Conservation (phyloP, 2,888 invertebrate genomes). For the Diplazon laetatorius region DNA sequence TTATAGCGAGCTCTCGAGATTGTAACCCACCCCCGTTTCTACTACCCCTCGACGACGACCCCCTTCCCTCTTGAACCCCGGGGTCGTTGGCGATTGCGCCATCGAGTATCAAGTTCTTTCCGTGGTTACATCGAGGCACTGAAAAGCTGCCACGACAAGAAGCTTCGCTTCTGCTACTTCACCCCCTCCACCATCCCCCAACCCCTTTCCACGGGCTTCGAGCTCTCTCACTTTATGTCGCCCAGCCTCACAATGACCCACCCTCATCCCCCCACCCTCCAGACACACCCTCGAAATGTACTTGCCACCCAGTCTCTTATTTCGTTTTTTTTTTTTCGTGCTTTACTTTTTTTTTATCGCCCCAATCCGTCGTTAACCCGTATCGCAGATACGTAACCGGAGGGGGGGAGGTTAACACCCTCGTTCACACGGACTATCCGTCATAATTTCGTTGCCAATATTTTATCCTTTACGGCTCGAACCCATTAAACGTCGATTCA, state of each 20-base stretch:
- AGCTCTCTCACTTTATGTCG: constrained; percentile 15
- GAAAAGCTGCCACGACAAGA: constrained; percentile 45
- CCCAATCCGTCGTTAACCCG: constrained; percentile 34
- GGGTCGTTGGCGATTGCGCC: constrained; percentile 13
- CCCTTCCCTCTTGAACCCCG: too few species aligned
- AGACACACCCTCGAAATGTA: constrained; percentile 41
- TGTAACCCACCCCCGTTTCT: constrained; percentile 5
- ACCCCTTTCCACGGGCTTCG: too few species aligned
- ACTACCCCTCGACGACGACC: too few species aligned
- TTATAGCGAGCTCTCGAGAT: constrained; percentile 41
- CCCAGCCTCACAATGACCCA: constrained; percentile 21
- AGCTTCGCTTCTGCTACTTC: constrained; percentile 31
- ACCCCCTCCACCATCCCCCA: background rate
- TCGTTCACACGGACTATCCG: background rate
- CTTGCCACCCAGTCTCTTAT: constrained; percentile 23
- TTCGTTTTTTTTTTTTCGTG: constrained; percentile 18
- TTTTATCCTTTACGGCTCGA: background rate
- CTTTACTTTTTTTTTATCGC: constrained; percentile 11
- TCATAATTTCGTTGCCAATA: background rate
- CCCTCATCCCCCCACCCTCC: background rate
- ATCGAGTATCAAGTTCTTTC: constrained; percentile 17
- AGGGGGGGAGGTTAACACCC: constrained; percentile 20
- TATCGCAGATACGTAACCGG: constrained; percentile 28
- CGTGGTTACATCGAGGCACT: background rate
- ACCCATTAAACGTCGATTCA: too few species aligned